A percentile compares a stretch with the other conserved stretches of the same genome.
These are phyloP conservation scores for Ethmia dodecea DNA, from an alignment of 2,888 invertebrate species.

Conservation along the genomic window DNA sequence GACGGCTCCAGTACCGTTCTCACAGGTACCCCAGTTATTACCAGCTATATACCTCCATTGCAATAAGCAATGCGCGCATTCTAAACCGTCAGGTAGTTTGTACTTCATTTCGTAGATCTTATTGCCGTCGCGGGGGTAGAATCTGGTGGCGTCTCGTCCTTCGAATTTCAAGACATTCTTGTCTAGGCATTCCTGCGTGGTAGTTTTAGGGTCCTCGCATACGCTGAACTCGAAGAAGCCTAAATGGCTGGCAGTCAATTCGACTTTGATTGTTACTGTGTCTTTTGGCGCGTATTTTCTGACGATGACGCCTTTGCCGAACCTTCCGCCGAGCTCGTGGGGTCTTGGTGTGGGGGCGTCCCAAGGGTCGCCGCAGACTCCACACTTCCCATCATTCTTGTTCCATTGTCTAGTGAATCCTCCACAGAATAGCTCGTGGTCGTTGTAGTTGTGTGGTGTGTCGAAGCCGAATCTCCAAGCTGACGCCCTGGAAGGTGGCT, in stretches of 20 bases:
- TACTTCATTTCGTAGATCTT: slow-evolving; percentile 87
- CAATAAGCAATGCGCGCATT: slow-evolving; percentile 89
- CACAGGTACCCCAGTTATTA: slow-evolving; percentile 89
- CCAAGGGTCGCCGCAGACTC: slow-evolving; percentile 92
- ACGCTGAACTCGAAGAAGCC: slow-evolving; percentile 92
- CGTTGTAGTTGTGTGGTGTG: slow-evolving; percentile 93
- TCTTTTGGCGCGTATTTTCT: slow-evolving; percentile 85
- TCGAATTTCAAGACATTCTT: slow-evolving; percentile 80
- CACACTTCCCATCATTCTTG: slow-evolving; percentile 89
- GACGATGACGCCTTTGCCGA: slow-evolving; percentile 89
- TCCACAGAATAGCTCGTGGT: slow-evolving; percentile 92
- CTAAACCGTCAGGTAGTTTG: slow-evolving; percentile 78
- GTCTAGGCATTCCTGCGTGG: slow-evolving; percentile 87
- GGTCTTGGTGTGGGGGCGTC: slow-evolving; percentile 83
- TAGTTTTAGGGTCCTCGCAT: slow-evolving; percentile 84
- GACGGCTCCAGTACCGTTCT: slow-evolving; percentile 85
- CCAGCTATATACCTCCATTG: slow-evolving; percentile 94
- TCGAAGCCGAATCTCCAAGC: slow-evolving; percentile 94
- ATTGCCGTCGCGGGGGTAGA: slow-evolving; percentile 87
- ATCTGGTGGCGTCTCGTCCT: slow-evolving; percentile 74
- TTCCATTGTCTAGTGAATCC: slow-evolving; percentile 91
- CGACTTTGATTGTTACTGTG: slow-evolving; percentile 84
- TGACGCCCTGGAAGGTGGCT: slow-evolving; percentile 91
- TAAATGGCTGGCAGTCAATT: slow-evolving; percentile 92
- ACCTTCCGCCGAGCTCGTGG: slow-evolving; percentile 90